Conservation (phyloP, 1,140 invertebrate species). For the Penaeus vannamei region DNA sequence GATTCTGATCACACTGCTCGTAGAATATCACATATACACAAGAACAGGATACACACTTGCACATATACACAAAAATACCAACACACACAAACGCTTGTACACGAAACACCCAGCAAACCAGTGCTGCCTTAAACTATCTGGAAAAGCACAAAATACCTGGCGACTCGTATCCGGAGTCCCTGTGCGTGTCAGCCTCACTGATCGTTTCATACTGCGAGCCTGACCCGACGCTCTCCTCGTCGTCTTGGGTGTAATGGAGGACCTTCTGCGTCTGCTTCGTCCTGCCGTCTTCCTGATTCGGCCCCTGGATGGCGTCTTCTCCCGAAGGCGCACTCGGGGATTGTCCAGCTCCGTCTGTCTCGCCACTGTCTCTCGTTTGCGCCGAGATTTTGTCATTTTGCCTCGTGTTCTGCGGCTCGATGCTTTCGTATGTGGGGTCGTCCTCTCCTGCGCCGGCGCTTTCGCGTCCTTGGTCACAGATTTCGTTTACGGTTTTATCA, state of each 20-base stretch:
- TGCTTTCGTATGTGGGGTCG: not conserved
- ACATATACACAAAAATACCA: conserved; percentile 35
- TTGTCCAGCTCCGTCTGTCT: too few species aligned
- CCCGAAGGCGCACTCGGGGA: too few species aligned
- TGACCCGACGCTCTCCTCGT: conserved; percentile 34
- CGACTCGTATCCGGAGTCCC: conserved; percentile 52
- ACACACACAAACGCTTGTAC: not conserved
- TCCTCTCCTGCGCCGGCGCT: not conserved
- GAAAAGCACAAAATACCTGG: conserved; percentile 37
- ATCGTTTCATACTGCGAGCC: conserved; percentile 39
- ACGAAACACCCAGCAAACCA: not conserved
- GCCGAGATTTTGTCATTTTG: too few species aligned
- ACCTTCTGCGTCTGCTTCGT: too few species aligned
- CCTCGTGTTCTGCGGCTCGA: not conserved
- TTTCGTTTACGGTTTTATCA: not conserved
- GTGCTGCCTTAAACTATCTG: not conserved
- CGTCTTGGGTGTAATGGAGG: not conserved
- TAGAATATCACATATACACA: too few species aligned
- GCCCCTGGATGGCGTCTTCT: not conserved
- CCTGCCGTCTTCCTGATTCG: not conserved
- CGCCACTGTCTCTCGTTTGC: too few species aligned
- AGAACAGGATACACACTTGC: conserved; percentile 10
- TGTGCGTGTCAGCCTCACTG: conserved; percentile 37
- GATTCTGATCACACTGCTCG: too few species aligned
- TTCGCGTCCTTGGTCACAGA: not conserved